Evolutionary conservation across 2,888 invertebrate genomes (phyloP).

Genomic region (Thecocarcelia acutangulata): DNA sequence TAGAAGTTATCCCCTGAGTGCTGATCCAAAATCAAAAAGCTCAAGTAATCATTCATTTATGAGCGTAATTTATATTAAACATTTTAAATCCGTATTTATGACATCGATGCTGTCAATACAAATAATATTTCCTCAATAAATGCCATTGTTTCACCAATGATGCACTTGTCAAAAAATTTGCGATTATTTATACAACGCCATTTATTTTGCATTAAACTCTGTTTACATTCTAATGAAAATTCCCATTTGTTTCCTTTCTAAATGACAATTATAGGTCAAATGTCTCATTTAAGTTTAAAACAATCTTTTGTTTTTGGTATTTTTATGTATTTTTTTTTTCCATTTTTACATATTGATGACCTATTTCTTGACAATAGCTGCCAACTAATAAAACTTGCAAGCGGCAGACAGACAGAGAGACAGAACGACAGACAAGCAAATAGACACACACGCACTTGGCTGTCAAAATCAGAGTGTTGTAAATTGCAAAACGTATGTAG

Average conservation of each 20-base stretch:
- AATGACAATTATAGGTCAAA: conserved; percentile 56
- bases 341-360: conserved; percentile 2
- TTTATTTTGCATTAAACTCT: conserved; percentile 4
- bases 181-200: not conserved
- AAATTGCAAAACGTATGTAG: conserved; percentile 38
- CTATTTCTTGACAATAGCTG: conserved; percentile 51
- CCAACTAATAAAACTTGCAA: conserved; percentile 43
- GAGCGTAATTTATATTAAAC: too few species aligned
- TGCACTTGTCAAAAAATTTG: not conserved
- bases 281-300: conserved; percentile 41
- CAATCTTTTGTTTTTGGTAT: conserved; percentile 1
- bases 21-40: too few species aligned
- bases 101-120: too few species aligned
- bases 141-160: not conserved
- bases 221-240: conserved; percentile 5
- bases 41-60: too few species aligned
- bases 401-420: conserved; percentile 1
- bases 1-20: too few species aligned
- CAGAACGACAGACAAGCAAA: not conserved
- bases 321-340: too few species aligned
- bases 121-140: not conserved
- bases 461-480: conserved; percentile 54
- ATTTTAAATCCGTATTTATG: too few species aligned
- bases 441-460: conserved; percentile 17
- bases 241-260: conserved; percentile 12